Base-by-base conservation (phyloP, 2,888 invertebrate genomes). In the Diaphora mendica region DNA sequence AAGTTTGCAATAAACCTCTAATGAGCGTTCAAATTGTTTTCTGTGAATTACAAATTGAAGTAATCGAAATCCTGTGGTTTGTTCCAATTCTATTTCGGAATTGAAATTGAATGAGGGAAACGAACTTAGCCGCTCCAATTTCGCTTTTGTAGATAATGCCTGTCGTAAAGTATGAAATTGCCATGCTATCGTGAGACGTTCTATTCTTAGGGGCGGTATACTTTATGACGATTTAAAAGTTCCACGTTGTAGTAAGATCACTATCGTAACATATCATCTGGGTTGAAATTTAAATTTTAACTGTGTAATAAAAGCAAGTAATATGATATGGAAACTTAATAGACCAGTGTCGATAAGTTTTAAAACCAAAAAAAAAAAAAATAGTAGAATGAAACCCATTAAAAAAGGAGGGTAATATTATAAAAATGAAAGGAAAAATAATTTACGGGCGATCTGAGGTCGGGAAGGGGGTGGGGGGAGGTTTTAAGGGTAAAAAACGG, bases 141-240 rank as follows among this genome's bases (percentile, higher is more conserved):
- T 42, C 62, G 62, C 74, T 77, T 78, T 73, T 69, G 78, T 76
- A 69, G 68, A 70, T 75, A 76, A 81, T 81, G 72, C 48, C 23
- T 35, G 35, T 74, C 81, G 65, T 81, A 81, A 81, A 81, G 77
- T 76, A 48, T 72, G 23, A 74, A 78, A 79, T 73, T 79, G 79
- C 72, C 77, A 59, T 76, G 75, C 77, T 76, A 79, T 70, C 73
- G 74, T 75, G 71, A 76, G 79, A 76, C 75, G 79, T 73, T 76
- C 64, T 8, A 11, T 33, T 51, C 73, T 77, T 77, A 77, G 71
- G 75, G 71, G 48, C 77, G 82, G 78, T 81, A 77, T 77, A 79
- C 77, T 85, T 82, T 83, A 85, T 75, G 79, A 77, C 71, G 73
- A 74, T 79, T 81, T 81, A 72, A 80, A 73, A 85, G 78, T 81